These are phyloP conservation scores for Sakesphorus luctuosus DNA, from an alignment of 2,113 vertebrate species.

Conservation along the genomic window DNA sequence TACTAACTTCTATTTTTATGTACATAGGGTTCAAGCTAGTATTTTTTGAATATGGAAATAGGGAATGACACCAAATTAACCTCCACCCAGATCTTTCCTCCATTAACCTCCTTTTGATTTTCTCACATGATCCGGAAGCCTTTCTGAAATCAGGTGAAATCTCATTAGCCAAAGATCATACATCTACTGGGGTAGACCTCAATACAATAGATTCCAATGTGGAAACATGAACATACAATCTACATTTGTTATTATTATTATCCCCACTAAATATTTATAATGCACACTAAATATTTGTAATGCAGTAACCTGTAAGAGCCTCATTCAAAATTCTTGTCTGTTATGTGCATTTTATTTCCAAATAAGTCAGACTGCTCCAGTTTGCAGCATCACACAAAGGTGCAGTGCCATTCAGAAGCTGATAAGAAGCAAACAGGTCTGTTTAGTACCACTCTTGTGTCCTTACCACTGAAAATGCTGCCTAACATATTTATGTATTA, in stretches of 20 bases:
- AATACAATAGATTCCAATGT: neutral
- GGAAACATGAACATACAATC: neutral
- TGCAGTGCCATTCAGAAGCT: neutral
- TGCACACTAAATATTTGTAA: neutral
- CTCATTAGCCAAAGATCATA: neutral
- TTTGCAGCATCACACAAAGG: neutral
- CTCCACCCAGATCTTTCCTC: neutral
- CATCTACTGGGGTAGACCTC: neutral
- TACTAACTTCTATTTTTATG: neutral
- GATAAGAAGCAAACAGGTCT: neutral
- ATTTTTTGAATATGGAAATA: neutral
- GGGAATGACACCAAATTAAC: neutral
- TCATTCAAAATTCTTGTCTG: neutral
- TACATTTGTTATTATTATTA: neutral
- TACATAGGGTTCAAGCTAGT: neutral
- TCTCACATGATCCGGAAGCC: neutral
- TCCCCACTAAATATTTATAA: neutral
- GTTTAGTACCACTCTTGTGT: neutral
- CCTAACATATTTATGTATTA: neutral
- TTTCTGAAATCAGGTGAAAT: neutral
- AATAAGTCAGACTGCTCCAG: neutral
- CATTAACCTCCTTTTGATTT: neutral
- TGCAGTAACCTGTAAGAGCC: neutral
- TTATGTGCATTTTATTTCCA: neutral
- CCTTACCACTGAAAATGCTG: neutral